phyloP scores from a whole-genome alignment of 2,113 vertebrate species.

The Actinemys pallida region DNA sequence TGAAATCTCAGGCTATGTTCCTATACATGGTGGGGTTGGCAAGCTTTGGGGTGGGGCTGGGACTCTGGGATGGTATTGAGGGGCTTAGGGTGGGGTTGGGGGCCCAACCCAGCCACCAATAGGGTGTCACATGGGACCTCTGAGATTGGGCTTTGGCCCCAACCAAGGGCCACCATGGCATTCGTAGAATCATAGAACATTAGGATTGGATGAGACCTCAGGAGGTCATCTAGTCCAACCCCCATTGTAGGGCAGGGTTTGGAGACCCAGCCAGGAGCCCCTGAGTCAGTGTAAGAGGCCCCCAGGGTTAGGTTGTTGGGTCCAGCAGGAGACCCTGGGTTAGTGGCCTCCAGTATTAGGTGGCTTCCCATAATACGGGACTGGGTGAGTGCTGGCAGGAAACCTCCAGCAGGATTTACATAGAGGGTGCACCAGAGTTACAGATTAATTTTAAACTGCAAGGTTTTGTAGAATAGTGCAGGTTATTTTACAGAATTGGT shows the following conservation, averaged over 20 bases:
- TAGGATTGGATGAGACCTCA: too few relatives aligned
- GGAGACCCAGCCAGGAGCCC: background rate
- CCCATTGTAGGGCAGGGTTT: background rate
- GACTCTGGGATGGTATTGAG: background rate
- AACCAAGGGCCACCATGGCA: background rate
- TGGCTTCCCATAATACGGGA: background rate
- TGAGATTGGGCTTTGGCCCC: background rate
- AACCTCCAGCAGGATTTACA: background rate
- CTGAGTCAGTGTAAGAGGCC: background rate
- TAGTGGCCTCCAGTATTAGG: background rate
- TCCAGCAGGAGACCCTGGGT: background rate
- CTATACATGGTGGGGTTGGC: background rate
- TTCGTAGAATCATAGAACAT: too few relatives aligned
- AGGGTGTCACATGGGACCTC: background rate
- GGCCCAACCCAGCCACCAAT: background rate
- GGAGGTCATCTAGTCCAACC: too few relatives aligned
- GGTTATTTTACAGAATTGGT: background rate
- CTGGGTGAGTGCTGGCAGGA: background rate
- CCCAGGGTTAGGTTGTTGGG: background rate
- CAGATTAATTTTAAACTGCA: background rate
- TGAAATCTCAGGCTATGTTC: background rate
- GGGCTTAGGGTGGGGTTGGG: background rate
- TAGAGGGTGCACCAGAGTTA: too few relatives aligned
- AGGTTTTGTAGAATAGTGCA: background rate
- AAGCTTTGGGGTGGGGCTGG: background rate